These are phyloP conservation scores for Haplotaxodon microlepis DNA, from an alignment of 2,113 vertebrate species.

Conservation along the genomic window DNA sequence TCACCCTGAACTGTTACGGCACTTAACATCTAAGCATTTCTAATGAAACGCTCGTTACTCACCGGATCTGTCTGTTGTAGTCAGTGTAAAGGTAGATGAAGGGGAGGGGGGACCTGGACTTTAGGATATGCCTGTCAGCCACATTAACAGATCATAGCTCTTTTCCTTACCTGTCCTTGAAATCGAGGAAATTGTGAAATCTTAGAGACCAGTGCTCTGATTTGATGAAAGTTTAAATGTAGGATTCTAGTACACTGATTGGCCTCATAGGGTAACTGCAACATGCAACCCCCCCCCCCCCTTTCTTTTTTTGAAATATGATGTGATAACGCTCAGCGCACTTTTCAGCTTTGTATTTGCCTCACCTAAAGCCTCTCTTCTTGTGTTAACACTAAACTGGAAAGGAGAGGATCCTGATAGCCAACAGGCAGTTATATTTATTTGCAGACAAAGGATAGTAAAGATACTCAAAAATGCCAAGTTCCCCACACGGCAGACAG, in stretches of 20 bases:
- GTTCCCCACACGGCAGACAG: constrained; percentile 44
- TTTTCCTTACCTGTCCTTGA: constrained; percentile 38
- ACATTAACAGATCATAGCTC: constrained; percentile 37
- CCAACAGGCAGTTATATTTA: constrained; percentile 23
- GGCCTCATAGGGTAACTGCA: not conserved
- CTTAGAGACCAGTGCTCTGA: constrained; percentile 29
- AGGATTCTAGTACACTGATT: constrained; percentile 31
- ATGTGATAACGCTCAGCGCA: not conserved
- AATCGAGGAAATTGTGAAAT: constrained; percentile 53
- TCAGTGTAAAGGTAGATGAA: not conserved
- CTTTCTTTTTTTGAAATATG: not conserved
- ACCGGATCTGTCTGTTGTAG: not conserved
- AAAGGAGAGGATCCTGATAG: constrained; percentile 3
- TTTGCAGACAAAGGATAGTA: constrained; percentile 35
- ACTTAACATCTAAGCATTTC: constrained; percentile 20
- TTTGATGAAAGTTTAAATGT: constrained; percentile 38
- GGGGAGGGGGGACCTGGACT: not conserved
- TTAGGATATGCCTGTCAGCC: constrained; percentile 38
- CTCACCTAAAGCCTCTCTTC: not conserved
- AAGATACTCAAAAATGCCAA: constrained; percentile 39
- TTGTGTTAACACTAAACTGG: not conserved
- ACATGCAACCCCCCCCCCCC: not conserved
- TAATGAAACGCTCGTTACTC: constrained; percentile 7
- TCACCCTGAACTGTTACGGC: constrained; percentile 9
- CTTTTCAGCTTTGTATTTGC: not conserved